These are phyloP conservation scores for Hypotaenidia philippensis DNA, from an alignment of 2,797 vertebrate species.

Conservation along the genomic window DNA sequence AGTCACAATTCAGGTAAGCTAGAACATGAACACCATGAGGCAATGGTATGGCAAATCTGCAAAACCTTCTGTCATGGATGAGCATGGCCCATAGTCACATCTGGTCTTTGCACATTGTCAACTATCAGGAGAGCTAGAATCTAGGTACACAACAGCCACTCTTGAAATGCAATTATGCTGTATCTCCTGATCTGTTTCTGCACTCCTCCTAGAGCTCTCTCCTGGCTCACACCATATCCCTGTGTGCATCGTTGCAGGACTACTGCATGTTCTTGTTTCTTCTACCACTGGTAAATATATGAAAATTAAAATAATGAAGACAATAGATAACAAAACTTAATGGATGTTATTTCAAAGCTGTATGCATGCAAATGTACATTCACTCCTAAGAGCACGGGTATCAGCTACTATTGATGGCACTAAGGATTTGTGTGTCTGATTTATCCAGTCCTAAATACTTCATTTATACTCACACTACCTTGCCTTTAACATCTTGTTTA, in stretches of 20 bases:
- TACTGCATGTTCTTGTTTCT: neutral
- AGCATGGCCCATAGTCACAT: neutral
- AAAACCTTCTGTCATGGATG: neutral
- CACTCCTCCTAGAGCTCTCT: neutral
- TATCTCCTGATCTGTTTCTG: neutral
- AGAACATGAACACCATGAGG: neutral
- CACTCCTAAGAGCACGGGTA: neutral
- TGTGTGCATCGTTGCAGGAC: accelerated
- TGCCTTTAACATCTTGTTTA: neutral
- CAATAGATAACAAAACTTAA: neutral
- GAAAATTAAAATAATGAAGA: neutral
- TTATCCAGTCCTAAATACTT: neutral
- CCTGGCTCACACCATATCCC: neutral
- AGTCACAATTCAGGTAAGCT: neutral
- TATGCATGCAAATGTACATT: neutral
- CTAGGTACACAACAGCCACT: neutral
- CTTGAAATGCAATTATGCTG: neutral
- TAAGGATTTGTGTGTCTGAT: neutral
- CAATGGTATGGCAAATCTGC: neutral
- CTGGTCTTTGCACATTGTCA: neutral
- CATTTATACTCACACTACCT: neutral
- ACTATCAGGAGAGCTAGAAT: neutral
- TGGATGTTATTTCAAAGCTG: neutral
- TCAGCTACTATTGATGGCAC: neutral
- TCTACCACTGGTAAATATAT: neutral